These are phyloP conservation scores for Pogonocichla stellata DNA, from an alignment of 2,113 vertebrate species.

Conservation along the genomic window DNA sequence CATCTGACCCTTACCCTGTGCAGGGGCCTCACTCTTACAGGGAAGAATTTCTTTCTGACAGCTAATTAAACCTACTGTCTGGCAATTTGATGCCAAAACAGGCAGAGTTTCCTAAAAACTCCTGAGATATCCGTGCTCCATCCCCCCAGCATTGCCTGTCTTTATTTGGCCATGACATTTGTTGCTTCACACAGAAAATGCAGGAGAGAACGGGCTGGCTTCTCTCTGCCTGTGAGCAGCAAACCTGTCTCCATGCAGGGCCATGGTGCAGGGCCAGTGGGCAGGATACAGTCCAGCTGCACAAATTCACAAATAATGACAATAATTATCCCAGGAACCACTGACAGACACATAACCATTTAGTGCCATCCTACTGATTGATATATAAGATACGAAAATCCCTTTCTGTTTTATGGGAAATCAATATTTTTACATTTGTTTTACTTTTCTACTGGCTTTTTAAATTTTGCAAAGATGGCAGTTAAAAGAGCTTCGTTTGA, in stretches of 20 bases:
- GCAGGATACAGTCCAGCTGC: background rate
- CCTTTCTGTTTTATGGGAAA: background rate
- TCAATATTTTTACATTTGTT: background rate
- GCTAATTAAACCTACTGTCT: background rate
- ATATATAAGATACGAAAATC: background rate
- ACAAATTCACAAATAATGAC: background rate
- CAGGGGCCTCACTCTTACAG: too few species aligned
- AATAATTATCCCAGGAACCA: background rate
- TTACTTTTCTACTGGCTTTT: background rate
- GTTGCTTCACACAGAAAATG: background rate
- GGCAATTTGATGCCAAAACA: background rate
- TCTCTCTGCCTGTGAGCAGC: background rate
- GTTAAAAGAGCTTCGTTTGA: background rate
- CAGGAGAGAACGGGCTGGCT: background rate
- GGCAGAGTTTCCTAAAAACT: too few species aligned
- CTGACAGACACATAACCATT: background rate
- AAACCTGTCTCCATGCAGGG: background rate
- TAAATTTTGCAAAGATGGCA: background rate
- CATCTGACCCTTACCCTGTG: accelerated
- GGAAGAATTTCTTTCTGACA: too few species aligned
- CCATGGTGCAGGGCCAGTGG: too few species aligned
- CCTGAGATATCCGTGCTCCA: too few species aligned
- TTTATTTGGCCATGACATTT: background rate
- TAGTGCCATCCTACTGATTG: background rate
- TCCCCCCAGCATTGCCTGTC: too few species aligned